These are phyloP conservation scores for Sapayoa aenigma DNA, from an alignment of 2,113 vertebrate genomes.

Conservation along the genomic window DNA sequence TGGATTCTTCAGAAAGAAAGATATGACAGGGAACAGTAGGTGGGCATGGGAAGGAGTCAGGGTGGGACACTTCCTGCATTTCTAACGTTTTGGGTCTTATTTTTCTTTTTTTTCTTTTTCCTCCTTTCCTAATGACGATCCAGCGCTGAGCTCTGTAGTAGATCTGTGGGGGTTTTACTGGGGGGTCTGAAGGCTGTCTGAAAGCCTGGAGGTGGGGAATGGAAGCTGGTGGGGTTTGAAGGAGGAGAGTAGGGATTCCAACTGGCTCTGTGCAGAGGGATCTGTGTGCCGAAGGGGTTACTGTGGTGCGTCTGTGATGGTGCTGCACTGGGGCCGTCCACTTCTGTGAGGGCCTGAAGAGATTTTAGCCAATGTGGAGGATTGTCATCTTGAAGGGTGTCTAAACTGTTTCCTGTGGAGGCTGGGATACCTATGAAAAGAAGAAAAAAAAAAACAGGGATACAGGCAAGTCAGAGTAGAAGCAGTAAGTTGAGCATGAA, in stretches of 20 bases:
- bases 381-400: conserved; percentile 98
- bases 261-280: conserved; percentile 95
- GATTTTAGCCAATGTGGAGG: conserved; percentile 99
- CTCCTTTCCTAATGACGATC: conserved; percentile 94
- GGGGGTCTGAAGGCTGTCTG: conserved; percentile 98
- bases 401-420: conserved; percentile 92
- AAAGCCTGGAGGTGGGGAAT: conserved; percentile 97
- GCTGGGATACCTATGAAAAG: conserved; percentile 87
- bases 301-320: conserved; percentile 84
- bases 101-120: conserved; percentile 67
- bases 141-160: conserved; percentile 97
- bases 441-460: conserved; percentile 38
- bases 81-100: conserved; percentile 80
- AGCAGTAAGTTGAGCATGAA: background rate
- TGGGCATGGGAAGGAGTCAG: conserved; percentile 69
- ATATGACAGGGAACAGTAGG: conserved; percentile 74
- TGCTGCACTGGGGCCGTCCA: conserved; percentile 88
- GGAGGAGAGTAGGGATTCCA: conserved; percentile 93
- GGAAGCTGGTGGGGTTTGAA: conserved; percentile 89
- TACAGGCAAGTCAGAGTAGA: conserved; percentile 53
- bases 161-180: conserved; percentile 96
- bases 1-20: conserved; percentile 84
- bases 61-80: conserved; percentile 82
- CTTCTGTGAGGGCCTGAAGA: conserved; percentile 97
- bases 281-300: conserved; percentile 89